These are phyloP conservation scores for Hippocampus abdominalis DNA, from an alignment of 2,113 vertebrate genomes.

Conservation along the genomic window DNA sequence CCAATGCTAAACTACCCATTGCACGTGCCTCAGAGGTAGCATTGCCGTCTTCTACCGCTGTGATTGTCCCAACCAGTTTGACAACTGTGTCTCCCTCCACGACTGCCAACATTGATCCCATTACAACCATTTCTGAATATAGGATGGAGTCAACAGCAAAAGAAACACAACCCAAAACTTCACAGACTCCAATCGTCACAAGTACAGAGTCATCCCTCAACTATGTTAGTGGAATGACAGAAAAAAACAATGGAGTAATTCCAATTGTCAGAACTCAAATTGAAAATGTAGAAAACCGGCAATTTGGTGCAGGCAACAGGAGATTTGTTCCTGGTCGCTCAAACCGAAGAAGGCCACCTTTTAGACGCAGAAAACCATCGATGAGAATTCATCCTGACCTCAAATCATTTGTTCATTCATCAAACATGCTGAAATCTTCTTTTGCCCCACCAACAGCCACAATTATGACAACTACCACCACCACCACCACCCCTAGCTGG, in stretches of 20 bases:
- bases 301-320: constrained; percentile 30
- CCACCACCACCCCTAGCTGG: constrained; percentile 13
- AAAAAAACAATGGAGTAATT: constrained; percentile 27
- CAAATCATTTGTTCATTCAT: constrained; percentile 27
- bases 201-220: constrained; percentile 21
- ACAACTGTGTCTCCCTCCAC: constrained; percentile 9
- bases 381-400: constrained; percentile 41
- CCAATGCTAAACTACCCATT: constrained; percentile 55
- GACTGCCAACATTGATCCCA: constrained; percentile 1
- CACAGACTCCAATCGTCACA: constrained; percentile 17
- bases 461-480: constrained; percentile 8
- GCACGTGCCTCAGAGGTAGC: constrained; percentile 35
- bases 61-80: constrained; percentile 11
- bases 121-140: neutral
- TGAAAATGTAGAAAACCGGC: constrained; percentile 30
- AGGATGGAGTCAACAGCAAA: neutral
- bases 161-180: constrained; percentile 10
- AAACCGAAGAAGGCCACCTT: constrained; percentile 59
- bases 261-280: constrained; percentile 13
- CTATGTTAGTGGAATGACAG: neutral
- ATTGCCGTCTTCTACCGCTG: constrained; percentile 35
- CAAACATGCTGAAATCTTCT: constrained; percentile 39
- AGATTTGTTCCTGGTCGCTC: constrained; percentile 33
- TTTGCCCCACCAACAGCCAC: constrained; percentile 18
- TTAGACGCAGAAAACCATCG: constrained; percentile 61